These are phyloP conservation scores for Mya arenaria DNA, from an alignment of 1,140 invertebrate species.

Conservation along the genomic window DNA sequence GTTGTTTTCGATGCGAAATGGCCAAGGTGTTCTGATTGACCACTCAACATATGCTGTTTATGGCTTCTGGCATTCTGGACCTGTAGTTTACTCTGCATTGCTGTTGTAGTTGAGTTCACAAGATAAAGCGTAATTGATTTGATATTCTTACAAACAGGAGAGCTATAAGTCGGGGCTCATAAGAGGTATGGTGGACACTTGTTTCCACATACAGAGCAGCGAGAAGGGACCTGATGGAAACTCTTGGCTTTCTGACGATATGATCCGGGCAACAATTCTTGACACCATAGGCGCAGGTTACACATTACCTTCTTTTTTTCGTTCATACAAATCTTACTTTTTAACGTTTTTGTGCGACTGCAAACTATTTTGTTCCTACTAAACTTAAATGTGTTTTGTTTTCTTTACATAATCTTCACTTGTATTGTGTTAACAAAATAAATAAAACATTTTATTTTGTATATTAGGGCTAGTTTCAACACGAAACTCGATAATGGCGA, in stretches of 20 bases:
- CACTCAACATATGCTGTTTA: background rate
- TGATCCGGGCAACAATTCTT: conserved; percentile 24
- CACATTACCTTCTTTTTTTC: too few species aligned
- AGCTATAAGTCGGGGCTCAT: background rate
- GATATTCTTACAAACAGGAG: too few species aligned
- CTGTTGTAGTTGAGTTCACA: too few species aligned
- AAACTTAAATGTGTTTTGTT: background rate
- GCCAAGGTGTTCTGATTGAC: too few species aligned
- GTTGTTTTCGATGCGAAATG: too few species aligned
- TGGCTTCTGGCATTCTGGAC: background rate
- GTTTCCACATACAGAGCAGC: conserved; percentile 9
- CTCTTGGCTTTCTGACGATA: conserved; percentile 42
- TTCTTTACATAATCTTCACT: too few species aligned
- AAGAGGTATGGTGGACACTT: conserved; percentile 36
- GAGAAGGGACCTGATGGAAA: conserved; percentile 3
- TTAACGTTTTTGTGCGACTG: background rate
- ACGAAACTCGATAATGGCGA: conserved; percentile 19
- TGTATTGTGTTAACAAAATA: background rate
- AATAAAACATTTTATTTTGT: background rate
- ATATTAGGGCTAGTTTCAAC: conserved; percentile 36
- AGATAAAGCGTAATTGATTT: too few species aligned
- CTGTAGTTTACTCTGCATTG: background rate
- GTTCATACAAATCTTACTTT: too few species aligned
- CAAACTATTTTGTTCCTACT: background rate
- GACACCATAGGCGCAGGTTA: conserved; percentile 51